A percentile compares a stretch with the other conserved stretches of the same genome.
Evolutionary conservation across 2,888 invertebrate species (phyloP).

Genomic region (Lottia scabra): DNA sequence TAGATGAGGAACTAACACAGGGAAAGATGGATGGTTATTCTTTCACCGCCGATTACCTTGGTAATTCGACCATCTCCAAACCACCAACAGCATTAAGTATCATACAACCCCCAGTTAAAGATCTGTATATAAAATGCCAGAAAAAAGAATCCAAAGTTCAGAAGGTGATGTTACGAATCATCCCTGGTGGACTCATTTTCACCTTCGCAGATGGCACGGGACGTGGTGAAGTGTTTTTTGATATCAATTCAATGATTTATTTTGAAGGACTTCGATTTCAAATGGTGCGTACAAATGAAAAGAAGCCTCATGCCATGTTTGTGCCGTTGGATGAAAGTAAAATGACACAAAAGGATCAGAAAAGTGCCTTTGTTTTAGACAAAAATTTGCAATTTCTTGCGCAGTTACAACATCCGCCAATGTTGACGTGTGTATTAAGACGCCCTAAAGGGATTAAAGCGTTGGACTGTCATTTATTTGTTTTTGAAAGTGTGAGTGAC

Average conservation of each 20-base stretch:
- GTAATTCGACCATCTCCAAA: constrained; percentile 95
- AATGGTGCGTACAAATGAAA: constrained; percentile 61
- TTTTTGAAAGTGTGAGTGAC: constrained; percentile 72
- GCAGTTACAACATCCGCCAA: constrained; percentile 92
- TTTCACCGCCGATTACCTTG: constrained; percentile 95
- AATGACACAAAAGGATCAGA: constrained; percentile 55
- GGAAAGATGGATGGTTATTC: constrained; percentile 69
- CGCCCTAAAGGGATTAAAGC: constrained; percentile 97
- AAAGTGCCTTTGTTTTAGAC: constrained; percentile 88
- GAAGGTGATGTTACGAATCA: constrained; percentile 75
- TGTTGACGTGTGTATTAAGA: constrained; percentile 95
- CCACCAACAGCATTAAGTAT: constrained; percentile 98
- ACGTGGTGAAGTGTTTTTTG: constrained; percentile 77
- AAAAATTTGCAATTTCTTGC: constrained; percentile 95
- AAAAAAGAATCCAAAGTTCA: constrained; percentile 42
- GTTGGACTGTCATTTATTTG: constrained; percentile 98
- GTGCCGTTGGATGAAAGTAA: constrained; percentile 76
- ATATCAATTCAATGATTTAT: constrained; percentile 72
- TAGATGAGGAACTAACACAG: neutral
- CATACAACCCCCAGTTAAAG: constrained; percentile 95
- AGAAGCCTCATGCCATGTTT: constrained; percentile 72
- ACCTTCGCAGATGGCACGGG: constrained; percentile 96
- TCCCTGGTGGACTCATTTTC: constrained; percentile 90
- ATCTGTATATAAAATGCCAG: constrained; percentile 95
- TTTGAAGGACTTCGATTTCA: constrained; percentile 65